phyloP scores from a whole-genome alignment of 2,888 invertebrate species.

The Meta bourneti region DNA sequence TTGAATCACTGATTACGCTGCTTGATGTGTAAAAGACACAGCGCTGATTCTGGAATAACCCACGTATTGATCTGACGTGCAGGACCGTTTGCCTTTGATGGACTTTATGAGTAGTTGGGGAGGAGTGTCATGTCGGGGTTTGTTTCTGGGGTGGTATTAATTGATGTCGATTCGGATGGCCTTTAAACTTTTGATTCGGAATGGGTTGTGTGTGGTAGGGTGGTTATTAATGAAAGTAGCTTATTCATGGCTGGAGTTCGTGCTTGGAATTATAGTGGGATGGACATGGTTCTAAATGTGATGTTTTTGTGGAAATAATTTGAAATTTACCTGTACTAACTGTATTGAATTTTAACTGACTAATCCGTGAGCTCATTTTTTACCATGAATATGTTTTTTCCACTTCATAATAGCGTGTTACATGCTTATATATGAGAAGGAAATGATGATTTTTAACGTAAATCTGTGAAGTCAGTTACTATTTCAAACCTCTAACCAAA shows the following conservation, averaged over 20 bases:
- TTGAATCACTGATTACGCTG: conserved; percentile 15
- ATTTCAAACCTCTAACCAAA: too few relatives aligned
- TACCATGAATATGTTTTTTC: too few relatives aligned
- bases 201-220: background rate
- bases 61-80: background rate
- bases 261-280: too few relatives aligned
- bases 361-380: too few relatives aligned
- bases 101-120: background rate
- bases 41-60: background rate
- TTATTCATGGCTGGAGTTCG: background rate
- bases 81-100: conserved; percentile 10
- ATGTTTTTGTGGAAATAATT: too few relatives aligned
- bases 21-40: conserved; percentile 2
- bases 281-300: too few relatives aligned
- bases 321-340: too few relatives aligned
- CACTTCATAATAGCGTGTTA: too few relatives aligned
- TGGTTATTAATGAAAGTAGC: background rate
- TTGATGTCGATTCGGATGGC: background rate
- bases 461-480: too few relatives aligned
- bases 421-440: too few relatives aligned
- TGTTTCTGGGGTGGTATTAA: background rate
- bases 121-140: background rate
- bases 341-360: too few relatives aligned
- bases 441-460: too few relatives aligned
- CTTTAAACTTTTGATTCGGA: background rate